Base-by-base conservation (phyloP, 2,797 vertebrate species). In the Triplophysa yarkandensis region DNA sequence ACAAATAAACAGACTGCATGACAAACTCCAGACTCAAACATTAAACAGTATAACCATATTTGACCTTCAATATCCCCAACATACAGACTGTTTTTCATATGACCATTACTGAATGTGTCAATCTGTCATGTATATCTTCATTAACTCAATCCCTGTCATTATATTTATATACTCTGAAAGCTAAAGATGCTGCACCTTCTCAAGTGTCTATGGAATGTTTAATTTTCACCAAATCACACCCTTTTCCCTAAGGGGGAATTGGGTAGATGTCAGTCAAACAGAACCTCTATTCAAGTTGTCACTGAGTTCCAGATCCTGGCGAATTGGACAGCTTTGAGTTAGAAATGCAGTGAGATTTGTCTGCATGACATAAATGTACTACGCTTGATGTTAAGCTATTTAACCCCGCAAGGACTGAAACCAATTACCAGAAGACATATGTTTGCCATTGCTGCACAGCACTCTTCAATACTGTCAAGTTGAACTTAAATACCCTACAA, bases 261-360 rank as follows among this genome's bases (percentile, higher is more conserved):
- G 79, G 74, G 54, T 70, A n/a, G 28, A 71, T 13, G 81, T 83
- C 80, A 85, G 73, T 86, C 82, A 84, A 72, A 82, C 39, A 77
- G 65, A 32, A 52, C 67, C 77, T 63, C 75, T 73, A 58, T 68
- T n/a, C 60, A 68, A 44, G 34, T 32, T 76, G 30, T 70, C 69
- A 78, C 19, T 66, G 25, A 17, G 36, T 63, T 62, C 14, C 61
- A 23, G 62, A 44, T 63, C 62, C 52, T 17, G 19, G 43, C 19
- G 66, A 11, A 57, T 17, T 16, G 5, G 11, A 71, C 21, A 64
- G 52, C 30, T 48, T 76, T 46, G 6, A 76, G 65, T 74, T 54
- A 74, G 66, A 71, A 57, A 60, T 48, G 73, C 69, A 77, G 77
- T 76, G 36, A 67, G 63, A 79, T 76, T 68, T 62, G 32, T 77